A percentile compares a stretch with the other conserved stretches of the same genome.
Conservation (phyloP, 1,140 invertebrate genomes). For the Aricia agestis region DNA sequence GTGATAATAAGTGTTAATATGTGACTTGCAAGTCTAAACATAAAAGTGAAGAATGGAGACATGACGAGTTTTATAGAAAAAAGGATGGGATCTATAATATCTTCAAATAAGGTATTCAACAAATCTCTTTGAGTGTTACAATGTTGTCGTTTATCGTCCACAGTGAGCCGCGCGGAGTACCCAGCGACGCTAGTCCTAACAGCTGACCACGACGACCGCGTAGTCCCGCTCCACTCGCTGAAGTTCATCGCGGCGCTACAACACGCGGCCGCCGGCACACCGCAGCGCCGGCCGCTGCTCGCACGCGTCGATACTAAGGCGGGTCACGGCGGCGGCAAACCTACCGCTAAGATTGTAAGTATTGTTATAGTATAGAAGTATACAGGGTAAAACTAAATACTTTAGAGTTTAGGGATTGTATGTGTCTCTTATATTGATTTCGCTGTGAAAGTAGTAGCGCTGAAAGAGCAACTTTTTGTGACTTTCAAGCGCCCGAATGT, state of each 20-base stretch:
- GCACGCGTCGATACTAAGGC: constrained; percentile 95
- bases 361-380: neutral
- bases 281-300: constrained; percentile 92
- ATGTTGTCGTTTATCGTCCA: neutral
- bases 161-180: constrained; percentile 81
- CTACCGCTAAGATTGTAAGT: constrained; percentile 87
- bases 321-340: constrained; percentile 97
- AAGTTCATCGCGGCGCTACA: constrained; percentile 97
- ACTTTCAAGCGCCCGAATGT: too few relatives aligned
- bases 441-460: too few relatives aligned
- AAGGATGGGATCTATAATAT: too few relatives aligned
- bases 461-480: too few relatives aligned
- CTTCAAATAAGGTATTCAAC: too few relatives aligned
- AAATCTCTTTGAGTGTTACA: neutral
- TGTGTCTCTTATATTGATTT: too few relatives aligned
- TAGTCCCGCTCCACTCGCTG: constrained; percentile 95
- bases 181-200: constrained; percentile 94
- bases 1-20: too few relatives aligned
- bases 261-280: constrained; percentile 79
- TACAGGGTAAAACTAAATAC: too few relatives aligned
- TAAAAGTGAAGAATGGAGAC: too few relatives aligned
- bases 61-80: too few relatives aligned
- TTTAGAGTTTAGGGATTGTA: too few relatives aligned
- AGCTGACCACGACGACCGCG: constrained; percentile 98
- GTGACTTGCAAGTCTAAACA: too few relatives aligned